Evolutionary conservation across 2,888 invertebrate genomes (phyloP).

Genomic region (Hyles lineata): DNA sequence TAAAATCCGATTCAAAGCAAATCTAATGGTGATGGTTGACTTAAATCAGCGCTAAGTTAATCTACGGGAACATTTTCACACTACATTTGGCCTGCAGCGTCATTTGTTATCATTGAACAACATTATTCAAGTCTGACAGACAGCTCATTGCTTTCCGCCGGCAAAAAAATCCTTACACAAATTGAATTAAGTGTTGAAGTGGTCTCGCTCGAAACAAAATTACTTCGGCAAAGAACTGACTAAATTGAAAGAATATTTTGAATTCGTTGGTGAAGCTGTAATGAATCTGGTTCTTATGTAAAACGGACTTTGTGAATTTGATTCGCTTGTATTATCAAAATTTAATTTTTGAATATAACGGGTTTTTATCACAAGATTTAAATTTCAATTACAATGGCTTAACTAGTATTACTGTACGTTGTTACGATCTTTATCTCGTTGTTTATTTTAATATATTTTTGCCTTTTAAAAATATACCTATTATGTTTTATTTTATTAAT

Average conservation of each 20-base stretch:
- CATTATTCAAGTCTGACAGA: conserved; percentile 5
- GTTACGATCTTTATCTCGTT: not conserved
- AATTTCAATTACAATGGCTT: not conserved
- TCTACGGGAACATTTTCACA: not conserved
- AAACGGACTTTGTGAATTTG: not conserved
- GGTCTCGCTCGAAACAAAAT: conserved; percentile 37
- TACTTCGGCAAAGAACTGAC: conserved; percentile 26
- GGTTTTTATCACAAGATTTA: not conserved
- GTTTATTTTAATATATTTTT: too few relatives aligned
- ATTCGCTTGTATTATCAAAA: not conserved
- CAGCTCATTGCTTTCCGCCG: conserved; percentile 26
- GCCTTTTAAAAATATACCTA: too few relatives aligned
- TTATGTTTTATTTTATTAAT: too few relatives aligned
- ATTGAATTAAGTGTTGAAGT: conserved; percentile 56
- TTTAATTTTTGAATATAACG: not conserved
- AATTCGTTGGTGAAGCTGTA: conserved; percentile 7
- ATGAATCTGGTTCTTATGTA: not conserved
- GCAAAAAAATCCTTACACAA: conserved; percentile 54
- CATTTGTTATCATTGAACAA: conserved; percentile 15
- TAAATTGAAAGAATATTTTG: conserved; percentile 16
- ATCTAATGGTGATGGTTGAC: not conserved
- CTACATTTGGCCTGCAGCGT: not conserved
- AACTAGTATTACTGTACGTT: not conserved
- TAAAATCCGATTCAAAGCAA: not conserved
- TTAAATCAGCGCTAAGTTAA: not conserved